Base-by-base conservation (phyloP, 2,113 vertebrate species). In the Gorilla gorilla region DNA sequence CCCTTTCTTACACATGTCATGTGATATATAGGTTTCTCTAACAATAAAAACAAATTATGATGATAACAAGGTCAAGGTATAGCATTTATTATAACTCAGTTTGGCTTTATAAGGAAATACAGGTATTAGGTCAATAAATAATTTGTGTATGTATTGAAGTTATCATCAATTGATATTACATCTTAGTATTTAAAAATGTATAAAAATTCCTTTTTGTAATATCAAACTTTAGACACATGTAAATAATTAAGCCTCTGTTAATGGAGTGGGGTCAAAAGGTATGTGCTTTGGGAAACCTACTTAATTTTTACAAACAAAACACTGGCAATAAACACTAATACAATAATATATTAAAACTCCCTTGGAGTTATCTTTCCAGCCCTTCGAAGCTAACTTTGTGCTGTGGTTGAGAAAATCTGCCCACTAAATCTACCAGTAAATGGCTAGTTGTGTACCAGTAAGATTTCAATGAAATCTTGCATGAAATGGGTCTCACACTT, bases 11-110 rank as follows among this genome's bases (percentile, higher is more conserved):
- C 32, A 23, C 57, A 80, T 76, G 27, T 38, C 83, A 20, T 52
- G 35, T 73, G 48, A 89, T 59, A 50, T 25, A 8, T 35, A 57
- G 17, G 30, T 20, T 89, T 97, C 73, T 52, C 78, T 89, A 70
- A 96, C 14, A 89, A 87, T 96, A 90, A 72, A 94, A 48, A 89
- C 6, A 89, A 95, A 50, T 94, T 73, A 85, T 50, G 18, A 76
- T 87, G 85, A 83, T 90, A 94, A 84, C 30, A 93, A 90, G 88
- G 92, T 84, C 92, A 96, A 35, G 25, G 8, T 88, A 59, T 7
- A 81, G 14, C 40, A 78, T 50, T 84, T 82, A 89, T 86, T 94
- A 55, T n/a, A 92, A 40, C 64, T 92, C 57, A 85, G 23, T 72
- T 91, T 70, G 22, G 35, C 22, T 73, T 89, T 66, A 64, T 50